Base-by-base conservation (phyloP, 1,140 invertebrate genomes). In the Maconellicoccus hirsutus region DNA sequence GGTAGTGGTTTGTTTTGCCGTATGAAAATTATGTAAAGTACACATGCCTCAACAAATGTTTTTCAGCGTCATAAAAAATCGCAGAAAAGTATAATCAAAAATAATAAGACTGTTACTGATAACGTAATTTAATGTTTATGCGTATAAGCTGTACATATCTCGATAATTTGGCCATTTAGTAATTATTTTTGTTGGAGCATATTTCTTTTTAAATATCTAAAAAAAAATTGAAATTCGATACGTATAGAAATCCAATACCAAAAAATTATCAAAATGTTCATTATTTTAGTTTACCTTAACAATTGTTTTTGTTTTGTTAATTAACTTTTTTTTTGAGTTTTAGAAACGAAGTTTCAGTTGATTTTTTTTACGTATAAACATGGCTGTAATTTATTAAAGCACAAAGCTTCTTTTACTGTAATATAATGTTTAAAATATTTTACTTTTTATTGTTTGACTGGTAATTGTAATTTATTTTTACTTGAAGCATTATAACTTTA, bases 321-420 rank as follows among this genome's bases (percentile, higher is more conserved):
- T 52, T 52, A 52, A 52, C 42, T 66, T 66, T 59, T 23, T 66
- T 66, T 66, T 66, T 26, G 61, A 6, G 25, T 23, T 25, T 66
- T 66, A 66, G 61, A 66, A 66, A 66, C 25, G 10, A 22, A 66
- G 61, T 66, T 66, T 66, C 61, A 4, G 25, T 66, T 26, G 19
- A 25, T 22, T 66, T 66, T 66, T 66, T 66, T 66, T 66, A 23
- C 3, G 10, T 66, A 23, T 26, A 26, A 66, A 25, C 19, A 23
- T 66, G 61, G 61, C 61, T 66, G 61, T 66, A 66, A 66, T 66
- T 66, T 66, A 66, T 16, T 66, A 66, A 66, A 26, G 61, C 61
- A 66, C 61, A 66, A 52, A 25, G 61, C 61, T 66, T 66, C 25
- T 66, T 66, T 66, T 23, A 25, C 19, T 66, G 61, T 66, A 66